Evolutionary conservation across 2,888 invertebrate genomes (phyloP).

Genomic region (Neoaliturus tenellus): DNA sequence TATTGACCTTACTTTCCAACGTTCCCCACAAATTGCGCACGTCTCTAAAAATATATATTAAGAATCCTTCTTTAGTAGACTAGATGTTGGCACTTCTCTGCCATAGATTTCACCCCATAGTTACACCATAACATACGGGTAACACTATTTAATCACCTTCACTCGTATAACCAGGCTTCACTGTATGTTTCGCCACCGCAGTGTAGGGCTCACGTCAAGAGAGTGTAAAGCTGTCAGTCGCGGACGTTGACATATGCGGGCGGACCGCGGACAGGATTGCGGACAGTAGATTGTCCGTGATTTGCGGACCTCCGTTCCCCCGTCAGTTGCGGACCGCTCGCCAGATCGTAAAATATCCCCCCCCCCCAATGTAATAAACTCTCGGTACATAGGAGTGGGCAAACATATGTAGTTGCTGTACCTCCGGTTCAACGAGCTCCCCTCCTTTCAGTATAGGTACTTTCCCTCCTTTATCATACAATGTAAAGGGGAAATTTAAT

Average conservation of each 20-base stretch:
- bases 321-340: not conserved
- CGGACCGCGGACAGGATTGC: not conserved
- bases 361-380: not conserved
- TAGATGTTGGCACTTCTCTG: no score
- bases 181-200: not conserved
- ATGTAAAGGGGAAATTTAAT: no score
- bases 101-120: no score
- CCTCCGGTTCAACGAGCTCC: not conserved
- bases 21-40: no score
- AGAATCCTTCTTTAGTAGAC: no score
- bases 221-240: not conserved
- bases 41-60: no score
- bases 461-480: no score
- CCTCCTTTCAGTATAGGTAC: no score
- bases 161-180: no score
- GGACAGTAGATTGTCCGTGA: not conserved
- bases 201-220: not conserved
- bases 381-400: constrained; percentile 4
- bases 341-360: not conserved
- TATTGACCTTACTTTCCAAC: no score
- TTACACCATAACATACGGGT: no score
- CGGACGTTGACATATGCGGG: not conserved
- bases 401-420: not conserved
- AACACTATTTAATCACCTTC: no score
- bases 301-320: not conserved